Percentiles rank a stretch among this genome's conserved stretches.
Conservation (phyloP, 1,140 invertebrate genomes). For the Penaeus japonicus region DNA sequence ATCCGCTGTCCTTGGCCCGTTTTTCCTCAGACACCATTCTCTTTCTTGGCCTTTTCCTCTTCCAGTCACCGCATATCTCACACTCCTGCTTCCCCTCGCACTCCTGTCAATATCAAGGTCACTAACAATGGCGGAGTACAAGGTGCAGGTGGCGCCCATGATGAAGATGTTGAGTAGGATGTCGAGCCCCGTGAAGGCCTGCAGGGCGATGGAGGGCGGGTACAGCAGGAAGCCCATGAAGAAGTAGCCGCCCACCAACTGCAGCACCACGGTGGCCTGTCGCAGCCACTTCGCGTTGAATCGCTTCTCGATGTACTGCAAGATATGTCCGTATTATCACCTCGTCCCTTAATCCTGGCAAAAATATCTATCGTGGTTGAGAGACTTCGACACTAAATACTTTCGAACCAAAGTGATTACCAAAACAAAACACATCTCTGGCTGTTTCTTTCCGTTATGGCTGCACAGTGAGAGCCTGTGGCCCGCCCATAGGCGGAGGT, state of each 20-base stretch:
- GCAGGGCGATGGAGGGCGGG: conserved; percentile 89
- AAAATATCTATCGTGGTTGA: neutral
- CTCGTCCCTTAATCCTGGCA: neutral
- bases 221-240: conserved; percentile 94
- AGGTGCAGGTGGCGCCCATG: conserved; percentile 90
- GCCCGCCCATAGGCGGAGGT: no score
- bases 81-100: no score
- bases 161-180: conserved; percentile 82
- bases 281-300: conserved; percentile 54
- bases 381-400: neutral
- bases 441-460: no score
- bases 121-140: conserved; percentile 74
- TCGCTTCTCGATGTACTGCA: conserved; percentile 53
- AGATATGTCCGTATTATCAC: neutral
- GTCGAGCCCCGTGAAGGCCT: conserved; percentile 84
- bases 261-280: conserved; percentile 43
- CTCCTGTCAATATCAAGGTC: no score
- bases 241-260: conserved; percentile 64
- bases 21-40: no score
- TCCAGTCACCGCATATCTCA: neutral
- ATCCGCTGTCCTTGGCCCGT: no score
- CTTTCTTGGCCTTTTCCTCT: no score
- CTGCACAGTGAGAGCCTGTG: no score
- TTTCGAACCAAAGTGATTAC: no score
- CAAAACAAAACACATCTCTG: no score